Base-by-base conservation (phyloP, 2,797 vertebrate genomes). In the Pachyuromys duprasi region DNA sequence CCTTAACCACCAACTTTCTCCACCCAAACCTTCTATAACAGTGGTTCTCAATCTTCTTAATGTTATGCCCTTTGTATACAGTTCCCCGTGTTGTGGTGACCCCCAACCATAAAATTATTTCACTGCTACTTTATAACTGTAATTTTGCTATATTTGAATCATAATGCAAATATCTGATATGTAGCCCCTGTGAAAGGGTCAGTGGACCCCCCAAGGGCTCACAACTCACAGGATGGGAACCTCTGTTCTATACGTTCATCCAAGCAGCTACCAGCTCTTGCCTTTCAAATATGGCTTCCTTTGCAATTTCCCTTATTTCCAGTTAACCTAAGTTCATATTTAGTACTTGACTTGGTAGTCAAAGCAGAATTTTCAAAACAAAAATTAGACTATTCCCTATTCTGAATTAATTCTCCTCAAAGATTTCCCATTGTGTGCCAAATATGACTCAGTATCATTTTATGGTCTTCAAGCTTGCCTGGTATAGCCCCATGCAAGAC, bases 311-410 rank as follows among this genome's bases (percentile, higher is more conserved):
- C 76, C n/a, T 45, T 18, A 13, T 78, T 83, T 80, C 70, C 20
- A 31, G 13, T 89, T 3, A 67, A 22, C 60, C n/a, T 60, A 8
- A 33, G 22, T 80, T 60, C 36, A 31, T 0, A 53, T 22, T n/a
- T 49, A 36, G 31, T 22, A 76, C 72, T 49, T 49, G 28, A 82
- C 33, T 67, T 6, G 15, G 11, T 24, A 78, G 22, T 60, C 60
- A 89, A 31, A 26, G 62, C 45, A 82, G 62, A 93, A 87, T 17
- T 95, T 94, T 78, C 89, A 17, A 90, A 89, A 87, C 18, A 78
- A 75, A 94, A 84, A 63, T 53, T 24, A 91, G 26, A 87, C 17
- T 8, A 3, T 62, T 31, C 15, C n/a, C 57, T 87, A 20, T 20
- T 13, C 42, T 11, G 2, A 49, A 33, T 87, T 74, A 88, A 80